Evolutionary conservation across 1,140 invertebrate genomes (phyloP), one percentile per base, ranked within the genome.

Genomic region (Lasaia peninsularis): DNA sequence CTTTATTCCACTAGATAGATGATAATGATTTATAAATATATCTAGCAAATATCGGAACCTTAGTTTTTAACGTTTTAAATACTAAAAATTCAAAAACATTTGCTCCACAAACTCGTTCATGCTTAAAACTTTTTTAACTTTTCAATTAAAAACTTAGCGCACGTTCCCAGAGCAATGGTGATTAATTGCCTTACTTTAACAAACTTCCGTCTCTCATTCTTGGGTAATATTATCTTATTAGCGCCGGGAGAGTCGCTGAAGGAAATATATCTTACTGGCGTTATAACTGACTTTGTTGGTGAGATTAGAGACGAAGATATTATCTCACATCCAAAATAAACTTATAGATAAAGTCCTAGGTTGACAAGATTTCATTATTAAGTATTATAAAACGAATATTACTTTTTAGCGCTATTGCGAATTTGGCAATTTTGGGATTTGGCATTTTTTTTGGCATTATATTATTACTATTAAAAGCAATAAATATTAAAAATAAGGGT

Each of bases 121-220:
- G 34, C 51, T 32, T 54, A 14, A 54, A 64, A 44, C 58, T 61
- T 61, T 60, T 28, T 14, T 61, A 63, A 67, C 65, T 63, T 67
- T 63, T 63, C 55, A 60, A 63, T 64, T 56, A 58, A 61, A 64
- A 62, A 62, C 60, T 53, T 52, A 62, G 51, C 48, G 52, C 49
- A 54, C 35, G 62, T 63, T 63, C 51, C 18, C 56, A 56, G 53
- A 50, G 32, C 49, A 56, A 63, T 59, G 35, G 48, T 67, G 65
- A 67, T 67, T 67, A 63, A 67, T 63, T 63, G 60, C 53, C 53
- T 55, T 61, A 61, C 49, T 59, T 58, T 55, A 61, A 63, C 65
- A 62, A 64, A 55, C 59, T 64, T 64, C 44, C 52, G 59, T 56
- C 50, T 58, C 64, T 62, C 64, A 59, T 61, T 62, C 56, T 31